A percentile compares a stretch with the other conserved stretches of the same genome.
These are phyloP conservation scores for Ptychadena robeensis DNA, from an alignment of 2,797 vertebrate genomes.

Conservation along the genomic window DNA sequence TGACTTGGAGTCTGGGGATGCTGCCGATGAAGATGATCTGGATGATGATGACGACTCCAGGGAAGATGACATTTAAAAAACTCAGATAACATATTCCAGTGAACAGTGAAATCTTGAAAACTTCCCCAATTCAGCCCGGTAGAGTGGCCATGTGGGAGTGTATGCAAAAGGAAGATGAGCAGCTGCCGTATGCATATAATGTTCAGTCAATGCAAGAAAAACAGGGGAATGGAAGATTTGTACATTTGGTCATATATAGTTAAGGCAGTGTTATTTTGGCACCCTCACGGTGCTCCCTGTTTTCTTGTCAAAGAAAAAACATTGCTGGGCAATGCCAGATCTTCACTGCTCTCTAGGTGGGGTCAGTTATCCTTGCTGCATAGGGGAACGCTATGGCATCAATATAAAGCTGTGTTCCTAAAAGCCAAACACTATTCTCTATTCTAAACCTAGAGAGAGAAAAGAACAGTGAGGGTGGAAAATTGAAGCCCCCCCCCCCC, in stretches of 20 bases:
- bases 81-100: not conserved
- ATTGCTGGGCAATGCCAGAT: conserved; percentile 45
- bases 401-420: not conserved
- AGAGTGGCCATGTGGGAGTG: conserved; percentile 63
- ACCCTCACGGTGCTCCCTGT: conserved; percentile 61
- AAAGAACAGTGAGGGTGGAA: conserved; percentile 7
- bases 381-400: not conserved
- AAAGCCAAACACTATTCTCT: not conserved
- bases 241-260: conserved; percentile 50
- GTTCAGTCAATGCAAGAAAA: not conserved
- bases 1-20: conserved; percentile 88
- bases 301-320: conserved; percentile 61
- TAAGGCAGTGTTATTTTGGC: conserved; percentile 65
- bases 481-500: too few species aligned
- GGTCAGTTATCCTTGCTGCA: not conserved
- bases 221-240: conserved; percentile 1
- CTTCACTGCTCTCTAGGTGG: conserved; percentile 1
- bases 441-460: conserved; percentile 56
- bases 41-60: conserved; percentile 69
- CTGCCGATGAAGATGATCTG: conserved; percentile 84
- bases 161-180: conserved; percentile 63
- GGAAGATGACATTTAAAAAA: conserved; percentile 62
- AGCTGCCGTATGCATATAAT: conserved; percentile 62
- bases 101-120: conserved; percentile 37
- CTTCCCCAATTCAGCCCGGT: conserved; percentile 65